phyloP scores from a whole-genome alignment of 2,797 vertebrate genomes.

The Buceros bicornis region DNA sequence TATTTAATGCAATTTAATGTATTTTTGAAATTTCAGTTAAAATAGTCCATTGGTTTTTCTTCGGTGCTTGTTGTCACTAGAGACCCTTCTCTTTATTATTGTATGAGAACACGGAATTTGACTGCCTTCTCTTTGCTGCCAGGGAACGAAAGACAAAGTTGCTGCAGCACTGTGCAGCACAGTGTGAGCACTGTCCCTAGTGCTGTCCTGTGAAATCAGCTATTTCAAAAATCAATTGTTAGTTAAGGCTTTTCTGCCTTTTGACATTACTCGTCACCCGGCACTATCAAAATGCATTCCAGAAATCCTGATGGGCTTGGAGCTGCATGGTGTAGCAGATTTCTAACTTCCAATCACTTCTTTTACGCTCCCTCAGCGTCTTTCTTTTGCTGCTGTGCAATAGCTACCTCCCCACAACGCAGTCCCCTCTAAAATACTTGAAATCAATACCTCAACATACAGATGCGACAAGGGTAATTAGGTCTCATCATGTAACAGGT shows the following conservation, averaged over 20 bases:
- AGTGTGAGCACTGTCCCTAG: background rate
- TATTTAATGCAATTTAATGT: background rate
- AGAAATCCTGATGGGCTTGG: background rate
- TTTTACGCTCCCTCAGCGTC: background rate
- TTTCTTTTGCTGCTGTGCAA: background rate
- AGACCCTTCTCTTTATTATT: background rate
- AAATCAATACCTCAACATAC: background rate
- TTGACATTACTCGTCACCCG: background rate
- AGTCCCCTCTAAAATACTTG: background rate
- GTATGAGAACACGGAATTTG: background rate
- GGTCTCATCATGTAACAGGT: background rate
- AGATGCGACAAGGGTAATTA: background rate
- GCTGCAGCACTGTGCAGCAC: background rate
- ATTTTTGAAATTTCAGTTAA: background rate
- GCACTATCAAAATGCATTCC: background rate
- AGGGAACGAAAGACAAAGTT: background rate
- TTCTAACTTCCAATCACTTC: background rate
- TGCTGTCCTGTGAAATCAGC: background rate
- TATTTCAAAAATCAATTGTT: background rate
- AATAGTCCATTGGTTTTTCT: background rate
- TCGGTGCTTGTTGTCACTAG: background rate
- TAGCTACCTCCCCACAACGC: background rate
- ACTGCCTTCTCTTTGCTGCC: background rate
- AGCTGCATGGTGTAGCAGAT: background rate
- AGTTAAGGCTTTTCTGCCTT: background rate